These are phyloP conservation scores for Alauda arvensis DNA, from an alignment of 2,797 vertebrate genomes.

Conservation along the genomic window DNA sequence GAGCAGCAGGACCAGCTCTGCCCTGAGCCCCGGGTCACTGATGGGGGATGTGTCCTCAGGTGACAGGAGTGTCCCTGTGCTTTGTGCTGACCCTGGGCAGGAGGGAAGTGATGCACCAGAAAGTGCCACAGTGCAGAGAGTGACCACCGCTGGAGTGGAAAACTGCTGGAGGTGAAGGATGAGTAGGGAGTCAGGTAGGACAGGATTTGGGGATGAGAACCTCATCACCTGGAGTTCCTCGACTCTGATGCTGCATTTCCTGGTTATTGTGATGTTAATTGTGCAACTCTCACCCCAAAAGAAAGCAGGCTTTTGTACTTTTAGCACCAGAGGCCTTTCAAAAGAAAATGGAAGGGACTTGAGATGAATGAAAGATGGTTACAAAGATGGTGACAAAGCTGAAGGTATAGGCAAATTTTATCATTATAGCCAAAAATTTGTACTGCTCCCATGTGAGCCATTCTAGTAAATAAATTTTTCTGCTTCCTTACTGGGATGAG, in stretches of 20 bases:
- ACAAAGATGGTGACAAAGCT: not conserved
- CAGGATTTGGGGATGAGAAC: not conserved
- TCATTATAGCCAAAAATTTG: not conserved
- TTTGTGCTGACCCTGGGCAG: not conserved
- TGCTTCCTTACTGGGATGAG: not conserved
- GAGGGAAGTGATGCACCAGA: not conserved
- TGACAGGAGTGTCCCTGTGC: not conserved
- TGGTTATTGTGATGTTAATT: slow-evolving; percentile 30
- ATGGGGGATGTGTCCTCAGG: accelerated
- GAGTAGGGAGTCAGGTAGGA: not conserved
- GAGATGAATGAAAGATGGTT: not conserved
- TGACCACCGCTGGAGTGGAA: not conserved
- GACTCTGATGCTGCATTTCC: not conserved
- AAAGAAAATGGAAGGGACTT: not conserved
- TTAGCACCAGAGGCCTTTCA: not conserved
- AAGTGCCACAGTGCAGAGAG: not conserved
- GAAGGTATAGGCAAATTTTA: not conserved
- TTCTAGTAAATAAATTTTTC: not conserved
- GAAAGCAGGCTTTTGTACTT: not conserved
- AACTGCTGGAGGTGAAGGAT: not conserved
- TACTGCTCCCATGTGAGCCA: not conserved
- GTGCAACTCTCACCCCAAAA: not conserved
- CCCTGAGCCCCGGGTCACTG: accelerated
- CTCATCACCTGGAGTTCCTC: not conserved
- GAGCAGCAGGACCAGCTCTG: not conserved